Conservation (phyloP, 1,140 invertebrate genomes). For the Lasioglossum baleicum region DNA sequence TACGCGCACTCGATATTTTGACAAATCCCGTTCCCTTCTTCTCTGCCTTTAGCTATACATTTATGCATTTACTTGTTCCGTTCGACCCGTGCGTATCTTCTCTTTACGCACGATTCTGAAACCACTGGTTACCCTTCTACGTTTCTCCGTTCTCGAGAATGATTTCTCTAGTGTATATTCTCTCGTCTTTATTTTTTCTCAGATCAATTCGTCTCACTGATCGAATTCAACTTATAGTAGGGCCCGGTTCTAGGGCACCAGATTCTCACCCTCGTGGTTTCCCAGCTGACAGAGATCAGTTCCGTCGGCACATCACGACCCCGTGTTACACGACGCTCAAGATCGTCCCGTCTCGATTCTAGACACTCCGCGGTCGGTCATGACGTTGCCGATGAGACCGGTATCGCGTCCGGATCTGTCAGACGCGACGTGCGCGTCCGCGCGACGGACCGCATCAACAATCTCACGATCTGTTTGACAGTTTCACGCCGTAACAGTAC, state of each 20-base stretch:
- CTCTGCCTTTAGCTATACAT: neutral
- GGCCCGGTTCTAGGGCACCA: neutral
- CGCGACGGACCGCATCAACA: conserved; percentile 39
- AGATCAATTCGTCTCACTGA: neutral
- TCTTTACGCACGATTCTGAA: neutral
- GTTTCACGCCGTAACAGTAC: neutral
- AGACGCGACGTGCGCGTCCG: conserved; percentile 39
- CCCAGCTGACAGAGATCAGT: conserved; percentile 38
- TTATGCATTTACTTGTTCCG: neutral
- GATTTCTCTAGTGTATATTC: neutral
- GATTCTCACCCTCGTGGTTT: neutral
- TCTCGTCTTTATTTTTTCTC: neutral
- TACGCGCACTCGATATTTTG: conserved; percentile 54
- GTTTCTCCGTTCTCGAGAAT: conserved; percentile 42
- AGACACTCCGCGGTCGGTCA: conserved; percentile 23
- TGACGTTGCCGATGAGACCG: conserved; percentile 15
- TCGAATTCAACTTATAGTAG: neutral
- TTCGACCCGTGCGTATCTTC: conserved; percentile 13
- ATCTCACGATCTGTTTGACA: neutral
- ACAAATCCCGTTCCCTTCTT: conserved; percentile 5
- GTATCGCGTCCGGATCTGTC: conserved; percentile 32
- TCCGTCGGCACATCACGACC: conserved; percentile 44
- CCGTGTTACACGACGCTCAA: neutral
- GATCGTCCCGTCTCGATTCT: conserved; percentile 11
- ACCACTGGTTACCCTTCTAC: neutral